Percentiles rank a stretch among this genome's conserved stretches.
These are phyloP conservation scores for Todus mexicanus DNA, from an alignment of 2,797 vertebrate species.

Conservation along the genomic window DNA sequence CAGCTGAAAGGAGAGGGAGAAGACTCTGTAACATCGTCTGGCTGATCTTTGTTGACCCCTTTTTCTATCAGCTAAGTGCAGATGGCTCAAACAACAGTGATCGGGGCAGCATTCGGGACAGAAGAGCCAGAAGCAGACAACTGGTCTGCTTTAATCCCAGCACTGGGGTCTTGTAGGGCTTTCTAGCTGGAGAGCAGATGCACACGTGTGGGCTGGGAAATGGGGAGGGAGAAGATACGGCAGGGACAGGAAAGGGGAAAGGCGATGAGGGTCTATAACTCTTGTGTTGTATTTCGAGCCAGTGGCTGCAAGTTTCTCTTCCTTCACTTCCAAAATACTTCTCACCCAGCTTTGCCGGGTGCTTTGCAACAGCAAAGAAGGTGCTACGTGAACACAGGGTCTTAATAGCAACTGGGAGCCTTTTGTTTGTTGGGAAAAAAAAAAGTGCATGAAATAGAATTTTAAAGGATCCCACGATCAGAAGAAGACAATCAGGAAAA, in stretches of 20 bases:
- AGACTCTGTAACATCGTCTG: background rate
- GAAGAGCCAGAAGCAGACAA: background rate
- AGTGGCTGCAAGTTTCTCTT: background rate
- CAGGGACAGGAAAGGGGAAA: background rate
- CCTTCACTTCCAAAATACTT: background rate
- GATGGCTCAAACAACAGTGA: fast-evolving
- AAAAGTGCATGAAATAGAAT: background rate
- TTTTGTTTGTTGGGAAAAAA: background rate
- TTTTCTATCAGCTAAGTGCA: background rate
- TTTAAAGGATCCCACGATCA: background rate
- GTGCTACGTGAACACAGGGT: background rate
- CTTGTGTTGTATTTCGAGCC: background rate
- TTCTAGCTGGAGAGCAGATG: background rate
- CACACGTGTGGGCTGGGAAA: background rate
- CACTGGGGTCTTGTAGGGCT: background rate
- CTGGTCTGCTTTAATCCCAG: background rate
- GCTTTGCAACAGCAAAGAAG: background rate
- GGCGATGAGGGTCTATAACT: background rate
- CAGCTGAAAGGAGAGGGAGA: background rate
- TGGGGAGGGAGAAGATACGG: background rate
- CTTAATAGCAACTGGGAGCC: background rate
- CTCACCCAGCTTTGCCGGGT: background rate
- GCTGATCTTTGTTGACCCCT: background rate
- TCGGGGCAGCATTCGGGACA: background rate
- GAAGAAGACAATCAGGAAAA: background rate